Conservation (phyloP, 2,113 vertebrate genomes). For the Pelecanoides urinatrix region DNA sequence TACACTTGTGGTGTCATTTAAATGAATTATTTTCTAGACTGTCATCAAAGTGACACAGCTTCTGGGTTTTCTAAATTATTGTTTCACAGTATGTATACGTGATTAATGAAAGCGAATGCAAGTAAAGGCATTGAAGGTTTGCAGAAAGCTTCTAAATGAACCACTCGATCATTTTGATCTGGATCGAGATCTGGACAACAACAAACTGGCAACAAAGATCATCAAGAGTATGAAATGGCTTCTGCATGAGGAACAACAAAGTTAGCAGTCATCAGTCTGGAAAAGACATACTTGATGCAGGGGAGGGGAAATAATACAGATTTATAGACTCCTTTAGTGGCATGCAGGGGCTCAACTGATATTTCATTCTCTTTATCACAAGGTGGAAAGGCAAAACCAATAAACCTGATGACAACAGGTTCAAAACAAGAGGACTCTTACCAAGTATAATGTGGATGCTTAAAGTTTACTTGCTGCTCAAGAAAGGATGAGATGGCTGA, state of each 20-base stretch:
- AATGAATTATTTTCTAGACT: background rate
- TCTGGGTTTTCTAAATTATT: background rate
- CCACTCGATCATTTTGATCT: background rate
- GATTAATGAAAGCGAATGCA: background rate
- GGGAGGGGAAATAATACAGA: background rate
- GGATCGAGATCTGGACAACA: background rate
- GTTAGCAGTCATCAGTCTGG: background rate
- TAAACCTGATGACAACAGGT: background rate
- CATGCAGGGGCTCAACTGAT: background rate
- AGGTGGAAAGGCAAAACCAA: background rate
- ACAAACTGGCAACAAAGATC: background rate
- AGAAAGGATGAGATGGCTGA: background rate
- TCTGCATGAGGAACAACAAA: background rate
- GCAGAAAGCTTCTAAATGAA: background rate
- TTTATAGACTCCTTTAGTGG: background rate
- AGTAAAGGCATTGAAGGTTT: background rate
- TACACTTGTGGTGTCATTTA: background rate
- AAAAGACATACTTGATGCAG: background rate
- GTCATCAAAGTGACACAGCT: background rate
- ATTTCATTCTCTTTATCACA: background rate
- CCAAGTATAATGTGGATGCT: background rate
- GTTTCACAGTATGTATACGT: background rate
- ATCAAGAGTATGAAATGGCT: background rate
- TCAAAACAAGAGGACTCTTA: background rate
- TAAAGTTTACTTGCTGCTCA: background rate